Evolutionary conservation across 2,797 vertebrate species (phyloP).

Genomic region (Tinamus major): DNA sequence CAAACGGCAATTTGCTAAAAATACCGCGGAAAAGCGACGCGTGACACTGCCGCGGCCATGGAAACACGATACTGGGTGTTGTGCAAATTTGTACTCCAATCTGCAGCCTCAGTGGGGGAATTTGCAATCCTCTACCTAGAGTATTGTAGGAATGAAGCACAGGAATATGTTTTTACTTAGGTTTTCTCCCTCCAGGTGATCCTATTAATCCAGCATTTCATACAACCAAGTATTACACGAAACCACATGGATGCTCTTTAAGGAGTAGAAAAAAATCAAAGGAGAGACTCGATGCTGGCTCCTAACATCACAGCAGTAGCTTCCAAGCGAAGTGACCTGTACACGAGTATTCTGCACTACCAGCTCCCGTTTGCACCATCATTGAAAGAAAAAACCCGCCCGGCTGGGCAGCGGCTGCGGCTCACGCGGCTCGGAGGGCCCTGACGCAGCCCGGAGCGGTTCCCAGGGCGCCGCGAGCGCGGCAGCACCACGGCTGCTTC

Average conservation of each 20-base stretch:
- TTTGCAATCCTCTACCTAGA: not conserved
- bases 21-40: not conserved
- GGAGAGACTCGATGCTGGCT: not conserved
- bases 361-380: not conserved
- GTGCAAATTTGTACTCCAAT: not conserved
- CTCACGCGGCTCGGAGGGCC: fast-evolving
- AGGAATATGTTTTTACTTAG: not conserved
- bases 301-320: not conserved
- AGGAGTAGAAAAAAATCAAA: not conserved
- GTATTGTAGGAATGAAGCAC: not conserved
- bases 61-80: not conserved
- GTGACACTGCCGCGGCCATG: not conserved
- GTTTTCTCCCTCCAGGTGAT: not conserved
- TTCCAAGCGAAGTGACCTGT: not conserved
- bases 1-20: constrained; percentile 27
- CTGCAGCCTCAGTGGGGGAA: not conserved
- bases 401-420: not conserved
- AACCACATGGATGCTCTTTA: no score
- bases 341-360: not conserved
- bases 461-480: not conserved
- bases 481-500: not conserved
- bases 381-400: not conserved
- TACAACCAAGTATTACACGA: not conserved
- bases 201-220: not conserved
- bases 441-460: not conserved